Base-by-base conservation (phyloP, 2,797 vertebrate genomes). In the Anas bahamensis region DNA sequence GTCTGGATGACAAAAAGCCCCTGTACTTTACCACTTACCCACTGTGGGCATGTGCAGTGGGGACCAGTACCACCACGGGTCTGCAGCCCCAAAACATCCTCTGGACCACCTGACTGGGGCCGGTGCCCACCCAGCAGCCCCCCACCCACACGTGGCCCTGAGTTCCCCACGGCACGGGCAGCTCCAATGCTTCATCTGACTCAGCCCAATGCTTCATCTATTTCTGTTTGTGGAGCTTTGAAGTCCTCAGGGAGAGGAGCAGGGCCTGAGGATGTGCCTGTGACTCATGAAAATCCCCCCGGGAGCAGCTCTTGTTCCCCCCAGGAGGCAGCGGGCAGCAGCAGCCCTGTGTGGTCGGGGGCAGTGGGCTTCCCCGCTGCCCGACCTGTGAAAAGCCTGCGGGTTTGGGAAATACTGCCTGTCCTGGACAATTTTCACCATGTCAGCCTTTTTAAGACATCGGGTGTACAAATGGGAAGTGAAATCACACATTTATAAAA, bases 401-500 rank as follows among this genome's bases (percentile, higher is more conserved):
- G 2, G 31, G 3, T n/a, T 59, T 59, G 78, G 83, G 88, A 89
- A 94, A 23, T 22, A 5, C 19, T 1, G 60, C 10, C 94, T 63
- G 60, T 79, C 88, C 81, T 64, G 50, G 81, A 60, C 44, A 50
- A 33, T 0, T 31, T 69, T 66, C 70, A 4, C 70, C 48, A 68
- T 52, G 69, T 53, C 86, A 42, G 71, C 35, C 75, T 55, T 42
- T 78, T 53, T 33, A 61, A 37, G 60, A 93, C 1, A 24, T 61
- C 89, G 89, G 73, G 83, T 88, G 90, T 39, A 80, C 53, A 90
- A 93, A 94, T 53, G 92, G 88, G 92, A 96, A 94, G 92, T 95
- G 93, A 96, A 95, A 95, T 94, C 75, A 53, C 57, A 5, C 57
- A 88, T 90, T 73, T 53, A 73, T 18, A 63, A 88, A 70, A 93